Evolutionary conservation across 2,797 vertebrate genomes (phyloP).

Genomic region (Ibycter americanus): DNA sequence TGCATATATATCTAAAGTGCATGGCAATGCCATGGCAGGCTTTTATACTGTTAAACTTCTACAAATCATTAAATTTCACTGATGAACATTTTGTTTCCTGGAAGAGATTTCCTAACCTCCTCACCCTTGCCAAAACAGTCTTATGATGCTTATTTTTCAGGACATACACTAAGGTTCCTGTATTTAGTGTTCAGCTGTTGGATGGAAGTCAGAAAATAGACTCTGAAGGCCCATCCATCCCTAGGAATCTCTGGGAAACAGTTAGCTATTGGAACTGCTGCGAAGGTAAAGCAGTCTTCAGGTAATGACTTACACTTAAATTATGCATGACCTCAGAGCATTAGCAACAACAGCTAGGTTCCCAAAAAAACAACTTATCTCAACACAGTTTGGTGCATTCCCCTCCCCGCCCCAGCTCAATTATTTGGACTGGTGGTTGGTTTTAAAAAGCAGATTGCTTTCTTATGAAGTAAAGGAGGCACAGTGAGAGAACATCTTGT

Average conservation of each 20-base stretch:
- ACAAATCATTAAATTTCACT: rapidly evolving
- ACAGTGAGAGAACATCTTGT: too few species aligned
- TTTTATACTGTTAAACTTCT: not conserved
- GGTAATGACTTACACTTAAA: not conserved
- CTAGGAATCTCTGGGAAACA: not conserved
- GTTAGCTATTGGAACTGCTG: not conserved
- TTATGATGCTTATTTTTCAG: not conserved
- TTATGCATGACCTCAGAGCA: not conserved
- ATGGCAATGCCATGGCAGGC: rapidly evolving
- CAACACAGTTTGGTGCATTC: not conserved
- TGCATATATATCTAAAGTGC: not conserved
- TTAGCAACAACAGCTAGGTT: not conserved
- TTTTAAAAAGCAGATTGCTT: not conserved
- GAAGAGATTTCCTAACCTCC: not conserved
- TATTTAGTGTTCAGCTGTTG: not conserved
- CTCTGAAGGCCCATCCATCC: not conserved
- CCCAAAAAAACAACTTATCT: not conserved
- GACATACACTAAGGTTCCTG: not conserved
- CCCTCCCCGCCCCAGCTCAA: not conserved
- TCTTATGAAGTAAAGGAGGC: not conserved
- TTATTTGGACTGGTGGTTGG: not conserved
- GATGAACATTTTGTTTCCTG: not conserved
- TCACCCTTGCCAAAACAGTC: not conserved
- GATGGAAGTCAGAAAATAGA: not conserved
- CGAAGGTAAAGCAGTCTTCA: not conserved